Conservation (phyloP, 2,797 vertebrate species). For the Xyrichtys novacula region DNA sequence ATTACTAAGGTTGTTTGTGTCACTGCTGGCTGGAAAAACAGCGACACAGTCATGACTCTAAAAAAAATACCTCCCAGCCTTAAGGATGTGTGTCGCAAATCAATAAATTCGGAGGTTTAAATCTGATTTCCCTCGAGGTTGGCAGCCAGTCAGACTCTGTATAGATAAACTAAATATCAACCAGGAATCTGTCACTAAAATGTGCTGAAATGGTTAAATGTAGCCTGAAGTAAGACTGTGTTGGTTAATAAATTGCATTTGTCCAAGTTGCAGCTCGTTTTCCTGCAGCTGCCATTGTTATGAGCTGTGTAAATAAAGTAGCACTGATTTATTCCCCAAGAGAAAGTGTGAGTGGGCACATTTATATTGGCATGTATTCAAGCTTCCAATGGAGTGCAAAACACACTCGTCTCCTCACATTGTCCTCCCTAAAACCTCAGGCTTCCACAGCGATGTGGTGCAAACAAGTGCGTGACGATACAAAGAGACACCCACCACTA, state of each 20-base stretch:
- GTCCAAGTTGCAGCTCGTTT: too few species aligned
- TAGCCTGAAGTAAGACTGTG: too few species aligned
- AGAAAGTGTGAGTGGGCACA: constrained; percentile 28
- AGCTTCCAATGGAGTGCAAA: not conserved
- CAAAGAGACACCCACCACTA: constrained; percentile 32
- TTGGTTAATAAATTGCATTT: too few species aligned
- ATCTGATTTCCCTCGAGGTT: too few species aligned
- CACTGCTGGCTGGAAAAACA: not conserved
- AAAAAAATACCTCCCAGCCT: not conserved
- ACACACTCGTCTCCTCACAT: constrained; percentile 7
- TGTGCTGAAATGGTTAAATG: too few species aligned
- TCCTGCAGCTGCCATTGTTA: constrained; percentile 19
- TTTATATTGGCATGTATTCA: constrained; percentile 50
- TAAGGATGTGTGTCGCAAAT: not conserved
- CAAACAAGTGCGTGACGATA: constrained; percentile 62
- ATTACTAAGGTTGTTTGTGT: not conserved
- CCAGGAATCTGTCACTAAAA: too few species aligned
- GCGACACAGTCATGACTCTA: too few species aligned
- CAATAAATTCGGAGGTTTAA: too few species aligned
- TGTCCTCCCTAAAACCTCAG: constrained; percentile 36
- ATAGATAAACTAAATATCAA: too few species aligned
- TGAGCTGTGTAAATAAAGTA: constrained; percentile 20
- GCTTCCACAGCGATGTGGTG: constrained; percentile 51
- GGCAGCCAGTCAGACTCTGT: too few species aligned
- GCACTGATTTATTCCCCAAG: constrained; percentile 22